Base-by-base conservation (phyloP, 2,113 vertebrate genomes). In the Pongo pygmaeus region DNA sequence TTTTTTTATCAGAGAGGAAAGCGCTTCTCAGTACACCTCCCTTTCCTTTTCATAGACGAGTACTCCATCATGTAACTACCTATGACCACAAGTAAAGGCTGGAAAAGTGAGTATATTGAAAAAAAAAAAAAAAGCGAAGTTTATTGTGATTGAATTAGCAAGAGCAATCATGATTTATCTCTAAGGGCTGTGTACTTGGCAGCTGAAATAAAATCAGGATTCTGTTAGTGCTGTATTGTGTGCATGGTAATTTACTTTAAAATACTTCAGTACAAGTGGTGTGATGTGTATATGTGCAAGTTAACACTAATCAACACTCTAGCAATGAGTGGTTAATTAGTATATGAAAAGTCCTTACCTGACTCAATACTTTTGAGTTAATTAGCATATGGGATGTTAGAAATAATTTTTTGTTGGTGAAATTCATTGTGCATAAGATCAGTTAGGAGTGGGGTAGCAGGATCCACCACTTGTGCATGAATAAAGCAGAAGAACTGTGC, bases 261-360 rank as follows among this genome's bases (percentile, higher is more conserved):
- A 96, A 80, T 93, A 77, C 89, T 96, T 87, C 48, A 93, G 67
- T 67, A 5, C 55, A 95, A 98, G 92, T 95, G 88, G 22, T 43
- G 4, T 55, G 50, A 79, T 78, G 32, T 85, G 52, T 91, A 77
- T 95, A 64, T 67, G 91, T 96, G 80, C 88, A 81, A 84, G 94
- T 87, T 91, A 95, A 81, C 92, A 72, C 70, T 67, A 93, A 96
- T 98, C 94, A 95, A 11, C 92, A 92, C 87, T 93, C 87, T 38
- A 92, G n/a, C 32, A 85, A 77, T 72, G 72, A 98, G 92, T 93
- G 84, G 55, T 88, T 96, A 94, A 98, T 98, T 97, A 96, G 84
- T 92, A 69, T 96, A 95, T 96, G 81, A 93, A 97, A 97, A 96
- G 97, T 78, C 43, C 91, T 98, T 97, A 85, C 84, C 40, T 96